Percentiles rank a stretch among this genome's conserved stretches.
Conservation (phyloP, 1,140 invertebrate species). For the Orchesella cincta region DNA sequence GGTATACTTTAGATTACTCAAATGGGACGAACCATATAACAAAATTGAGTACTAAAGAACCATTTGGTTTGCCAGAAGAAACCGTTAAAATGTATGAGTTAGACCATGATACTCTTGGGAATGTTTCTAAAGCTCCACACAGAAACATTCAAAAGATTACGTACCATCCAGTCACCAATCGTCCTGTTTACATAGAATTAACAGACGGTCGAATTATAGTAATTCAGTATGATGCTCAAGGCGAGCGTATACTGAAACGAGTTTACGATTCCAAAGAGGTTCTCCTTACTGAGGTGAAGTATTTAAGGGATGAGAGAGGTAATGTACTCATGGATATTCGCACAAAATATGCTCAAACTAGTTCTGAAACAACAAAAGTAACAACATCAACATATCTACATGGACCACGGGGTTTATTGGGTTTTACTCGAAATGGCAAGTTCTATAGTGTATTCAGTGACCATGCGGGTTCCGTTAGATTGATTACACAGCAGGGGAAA, state of each 20-base stretch:
- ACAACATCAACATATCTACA: constrained; percentile 30
- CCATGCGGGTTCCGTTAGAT: constrained; percentile 31
- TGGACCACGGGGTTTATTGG: constrained; percentile 35
- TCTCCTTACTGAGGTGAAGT: not conserved
- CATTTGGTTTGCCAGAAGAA: not conserved
- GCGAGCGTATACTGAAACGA: constrained; percentile 34
- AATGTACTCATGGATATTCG: constrained; percentile 10
- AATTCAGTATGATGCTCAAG: constrained; percentile 36
- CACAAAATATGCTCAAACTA: not conserved
- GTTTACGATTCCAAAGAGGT: not conserved
- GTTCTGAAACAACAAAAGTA: not conserved
- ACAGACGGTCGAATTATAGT: not conserved
- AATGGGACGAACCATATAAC: constrained; percentile 29
- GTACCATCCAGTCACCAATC: constrained; percentile 31
- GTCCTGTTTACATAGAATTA: constrained; percentile 10
- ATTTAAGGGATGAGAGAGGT: constrained; percentile 32
- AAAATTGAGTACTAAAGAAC: not conserved
- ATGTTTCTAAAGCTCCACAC: constrained; percentile 37
- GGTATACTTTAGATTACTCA: not conserved
- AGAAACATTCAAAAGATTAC: constrained; percentile 29
- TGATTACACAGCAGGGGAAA: constrained; percentile 1
- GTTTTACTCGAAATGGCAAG: constrained; percentile 32
- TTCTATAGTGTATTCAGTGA: constrained; percentile 34
- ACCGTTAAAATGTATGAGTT: too few relatives aligned
- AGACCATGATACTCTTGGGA: too few relatives aligned